Evolutionary conservation across 2,888 invertebrate species (phyloP).

Genomic region (Calliphora vomitoria): DNA sequence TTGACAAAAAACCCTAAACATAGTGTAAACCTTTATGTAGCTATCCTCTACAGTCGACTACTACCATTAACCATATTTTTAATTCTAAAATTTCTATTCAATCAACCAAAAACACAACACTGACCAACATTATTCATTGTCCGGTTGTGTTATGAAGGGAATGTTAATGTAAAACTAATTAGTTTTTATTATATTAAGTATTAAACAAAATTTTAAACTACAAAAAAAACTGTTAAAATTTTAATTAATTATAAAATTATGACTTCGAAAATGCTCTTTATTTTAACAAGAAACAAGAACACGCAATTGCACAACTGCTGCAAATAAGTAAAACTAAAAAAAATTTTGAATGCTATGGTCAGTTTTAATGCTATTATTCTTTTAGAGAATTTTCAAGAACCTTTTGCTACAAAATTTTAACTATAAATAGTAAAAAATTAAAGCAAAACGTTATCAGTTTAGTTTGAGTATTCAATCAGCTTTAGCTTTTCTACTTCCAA

Average conservation of each 20-base stretch:
- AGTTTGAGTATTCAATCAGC: conserved; percentile 61
- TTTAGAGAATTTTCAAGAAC: conserved; percentile 52
- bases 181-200: conserved; percentile 1
- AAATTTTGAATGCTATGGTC: conserved; percentile 19
- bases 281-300: conserved; percentile 33
- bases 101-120: conserved; percentile 37
- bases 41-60: conserved; percentile 22
- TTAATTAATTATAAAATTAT: conserved; percentile 67
- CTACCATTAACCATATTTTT: not conserved
- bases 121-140: conserved; percentile 49
- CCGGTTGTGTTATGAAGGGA: conserved; percentile 65
- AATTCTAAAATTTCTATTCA: conserved; percentile 34
- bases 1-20: too few species aligned
- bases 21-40: not conserved
- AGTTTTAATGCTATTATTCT: conserved; percentile 36
- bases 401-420: conserved; percentile 52
- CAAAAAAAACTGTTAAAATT: not conserved
- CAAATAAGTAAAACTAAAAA: conserved; percentile 40
- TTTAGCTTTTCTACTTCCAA: conserved; percentile 22
- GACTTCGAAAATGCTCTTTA: conserved; percentile 22
- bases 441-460: conserved; percentile 58
- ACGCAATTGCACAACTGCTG: conserved; percentile 53
- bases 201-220: conserved; percentile 36
- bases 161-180: conserved; percentile 71
- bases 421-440: conserved; percentile 62